A percentile compares a stretch with the other conserved stretches of the same genome.
Evolutionary conservation across 1,140 invertebrate species (phyloP).

Genomic region (Apis cerana): DNA sequence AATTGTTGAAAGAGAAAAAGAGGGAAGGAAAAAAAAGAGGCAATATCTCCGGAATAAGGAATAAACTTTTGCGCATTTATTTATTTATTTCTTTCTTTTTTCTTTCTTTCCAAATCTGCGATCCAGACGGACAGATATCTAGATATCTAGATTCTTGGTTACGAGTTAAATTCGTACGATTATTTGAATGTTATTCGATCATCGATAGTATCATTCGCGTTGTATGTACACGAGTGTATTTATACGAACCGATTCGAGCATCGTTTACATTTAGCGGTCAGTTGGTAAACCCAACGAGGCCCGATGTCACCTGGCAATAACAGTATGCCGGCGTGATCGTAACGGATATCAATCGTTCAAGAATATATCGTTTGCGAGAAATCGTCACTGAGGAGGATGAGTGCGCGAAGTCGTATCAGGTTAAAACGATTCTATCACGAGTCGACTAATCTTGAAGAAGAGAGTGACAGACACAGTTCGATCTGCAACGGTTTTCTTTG

Average conservation of each 20-base stretch:
- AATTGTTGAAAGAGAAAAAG: neutral
- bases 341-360: no score
- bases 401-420: neutral
- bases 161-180: neutral
- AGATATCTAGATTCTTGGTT: no score
- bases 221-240: neutral
- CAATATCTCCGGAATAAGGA: neutral
- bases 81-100: neutral
- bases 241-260: neutral
- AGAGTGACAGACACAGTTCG: neutral
- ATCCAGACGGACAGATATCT: no score
- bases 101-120: neutral
- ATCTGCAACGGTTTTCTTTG: neutral
- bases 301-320: slow-evolving; percentile 23
- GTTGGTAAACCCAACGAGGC: slow-evolving; percentile 31
- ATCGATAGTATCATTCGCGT: neutral
- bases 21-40: neutral
- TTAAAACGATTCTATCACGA: no score
- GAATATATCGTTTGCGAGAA: slow-evolving; percentile 6
- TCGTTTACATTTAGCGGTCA: slow-evolving; percentile 35
- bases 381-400: slow-evolving; percentile 13
- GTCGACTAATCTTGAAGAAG: neutral
- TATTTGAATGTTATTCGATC: neutral
- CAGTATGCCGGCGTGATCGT: neutral
- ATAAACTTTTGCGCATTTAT: neutral